Conservation (phyloP, 2,113 vertebrate species). For the Triplophysa rosa region DNA sequence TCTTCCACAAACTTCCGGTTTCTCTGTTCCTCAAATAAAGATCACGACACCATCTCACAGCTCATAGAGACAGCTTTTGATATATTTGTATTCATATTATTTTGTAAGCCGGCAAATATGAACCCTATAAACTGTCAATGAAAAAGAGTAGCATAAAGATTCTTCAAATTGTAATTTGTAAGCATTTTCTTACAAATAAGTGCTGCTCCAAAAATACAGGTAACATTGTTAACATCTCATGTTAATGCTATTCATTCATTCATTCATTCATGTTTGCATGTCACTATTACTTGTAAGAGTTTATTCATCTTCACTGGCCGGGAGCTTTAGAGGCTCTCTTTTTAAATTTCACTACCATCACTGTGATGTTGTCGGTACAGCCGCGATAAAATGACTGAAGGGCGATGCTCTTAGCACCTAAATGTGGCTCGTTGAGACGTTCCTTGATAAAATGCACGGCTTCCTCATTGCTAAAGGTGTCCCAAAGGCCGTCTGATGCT, state of each 20-base stretch:
- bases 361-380: conserved; percentile 97
- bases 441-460: conserved; percentile 95
- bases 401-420: conserved; percentile 96
- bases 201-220: background rate
- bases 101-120: too few relatives aligned
- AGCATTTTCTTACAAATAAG: conserved; percentile 33
- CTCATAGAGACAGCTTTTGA: too few relatives aligned
- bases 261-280: background rate
- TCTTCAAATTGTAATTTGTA: background rate
- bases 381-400: conserved; percentile 98
- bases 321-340: conserved; percentile 81
- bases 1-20: too few relatives aligned
- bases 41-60: too few relatives aligned
- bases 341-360: conserved; percentile 99
- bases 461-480: conserved; percentile 98
- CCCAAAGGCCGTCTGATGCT: conserved; percentile 96
- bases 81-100: too few relatives aligned
- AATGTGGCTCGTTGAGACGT: conserved; percentile 93
- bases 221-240: conserved; percentile 41
- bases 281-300: background rate
- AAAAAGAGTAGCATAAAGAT: background rate
- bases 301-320: conserved; percentile 71
- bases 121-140: too few relatives aligned
- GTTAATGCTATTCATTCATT: conserved; percentile 15
- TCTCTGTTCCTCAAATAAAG: too few relatives aligned